Evolutionary conservation across 2,888 invertebrate species (phyloP).

Genomic region (Saturnia japonica): DNA sequence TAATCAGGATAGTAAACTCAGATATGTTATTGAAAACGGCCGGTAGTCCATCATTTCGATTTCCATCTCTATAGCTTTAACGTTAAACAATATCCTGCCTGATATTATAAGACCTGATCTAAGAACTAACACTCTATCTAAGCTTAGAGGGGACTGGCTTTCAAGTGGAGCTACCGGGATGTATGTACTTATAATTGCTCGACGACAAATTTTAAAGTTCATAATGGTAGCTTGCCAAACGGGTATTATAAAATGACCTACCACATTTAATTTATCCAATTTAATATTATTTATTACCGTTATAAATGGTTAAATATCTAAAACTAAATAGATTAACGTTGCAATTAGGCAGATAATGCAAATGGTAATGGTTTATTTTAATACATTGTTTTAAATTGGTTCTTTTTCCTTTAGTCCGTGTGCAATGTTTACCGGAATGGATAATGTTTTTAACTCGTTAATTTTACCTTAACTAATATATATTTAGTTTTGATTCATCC

Average conservation of each 20-base stretch:
- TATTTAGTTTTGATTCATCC: conserved; percentile 3
- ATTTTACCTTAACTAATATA: not conserved
- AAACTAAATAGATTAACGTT: not conserved
- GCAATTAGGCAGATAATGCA: not conserved
- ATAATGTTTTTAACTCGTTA: not conserved
- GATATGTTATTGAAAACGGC: too few species aligned
- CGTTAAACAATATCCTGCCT: too few species aligned
- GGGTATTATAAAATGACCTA: not conserved
- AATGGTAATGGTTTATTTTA: not conserved
- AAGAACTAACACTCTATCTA: too few species aligned
- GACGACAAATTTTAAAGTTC: too few species aligned
- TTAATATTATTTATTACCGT: not conserved
- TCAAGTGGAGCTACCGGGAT: too few species aligned
- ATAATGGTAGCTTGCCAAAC: not conserved
- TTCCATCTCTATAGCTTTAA: too few species aligned
- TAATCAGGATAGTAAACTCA: too few species aligned
- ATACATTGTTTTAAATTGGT: not conserved
- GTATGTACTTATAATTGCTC: too few species aligned
- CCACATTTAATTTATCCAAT: not conserved
- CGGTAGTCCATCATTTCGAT: too few species aligned
- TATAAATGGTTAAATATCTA: not conserved
- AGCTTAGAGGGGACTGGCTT: too few species aligned
- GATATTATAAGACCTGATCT: too few species aligned
- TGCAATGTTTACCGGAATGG: not conserved
- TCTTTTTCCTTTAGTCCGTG: not conserved